Evolutionary conservation across 1,140 invertebrate species (phyloP).

Genomic region (Drosophila punjabiensis): DNA sequence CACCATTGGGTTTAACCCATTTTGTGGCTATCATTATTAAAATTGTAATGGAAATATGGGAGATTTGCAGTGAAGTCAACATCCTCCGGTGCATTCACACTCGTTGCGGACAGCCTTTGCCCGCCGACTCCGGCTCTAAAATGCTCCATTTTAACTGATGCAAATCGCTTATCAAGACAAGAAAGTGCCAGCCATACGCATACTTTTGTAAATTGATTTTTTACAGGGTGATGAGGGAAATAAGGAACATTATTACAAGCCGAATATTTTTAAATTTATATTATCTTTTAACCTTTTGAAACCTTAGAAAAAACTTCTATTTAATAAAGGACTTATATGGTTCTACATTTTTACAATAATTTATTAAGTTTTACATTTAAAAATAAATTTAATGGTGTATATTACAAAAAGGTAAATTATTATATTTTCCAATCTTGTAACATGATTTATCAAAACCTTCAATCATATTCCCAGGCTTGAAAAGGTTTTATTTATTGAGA

Average conservation of each 20-base stretch:
- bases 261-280: neutral
- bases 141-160: slow-evolving; percentile 78
- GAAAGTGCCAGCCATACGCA: slow-evolving; percentile 63
- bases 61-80: slow-evolving; percentile 54
- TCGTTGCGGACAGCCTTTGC: slow-evolving; percentile 25
- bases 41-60: slow-evolving; percentile 33
- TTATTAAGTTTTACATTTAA: too few relatives aligned
- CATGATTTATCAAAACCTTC: neutral
- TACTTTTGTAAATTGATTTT: slow-evolving; percentile 21
- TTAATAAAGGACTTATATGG: too few relatives aligned
- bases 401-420: too few relatives aligned
- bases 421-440: neutral
- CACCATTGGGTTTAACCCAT: neutral
- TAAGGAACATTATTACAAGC: neutral
- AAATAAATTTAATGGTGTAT: too few relatives aligned
- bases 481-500: neutral
- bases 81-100: slow-evolving; percentile 76
- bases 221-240: slow-evolving; percentile 37
- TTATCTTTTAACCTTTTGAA: neutral
- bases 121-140: slow-evolving; percentile 58
- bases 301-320: too few relatives aligned
- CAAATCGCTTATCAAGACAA: slow-evolving; percentile 76
- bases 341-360: too few relatives aligned
- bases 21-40: slow-evolving; percentile 52
- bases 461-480: neutral